Evolutionary conservation across 2,113 vertebrate genomes (phyloP), one percentile per base, ranked within the genome.

Genomic region (Dicaeum eximium): DNA sequence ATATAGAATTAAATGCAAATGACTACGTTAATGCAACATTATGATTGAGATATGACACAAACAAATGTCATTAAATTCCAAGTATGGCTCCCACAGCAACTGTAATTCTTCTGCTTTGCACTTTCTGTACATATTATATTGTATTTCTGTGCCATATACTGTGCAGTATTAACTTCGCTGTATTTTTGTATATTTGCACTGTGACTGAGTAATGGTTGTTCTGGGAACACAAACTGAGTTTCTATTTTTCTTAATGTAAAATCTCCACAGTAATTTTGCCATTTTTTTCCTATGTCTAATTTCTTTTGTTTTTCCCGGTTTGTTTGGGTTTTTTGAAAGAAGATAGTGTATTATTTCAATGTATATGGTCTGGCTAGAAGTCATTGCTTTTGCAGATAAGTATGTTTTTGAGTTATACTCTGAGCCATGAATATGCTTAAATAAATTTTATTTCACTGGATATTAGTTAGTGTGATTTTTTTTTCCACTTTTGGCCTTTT

Each of bases 1-100:
- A 67, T 96, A 93, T 80, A 78, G 85, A 96, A 97, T 96, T 97
- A 96, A 96, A 96, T 94, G 95, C 92, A 97, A 97, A 97, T 95
- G 72, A 90, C 88, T 94, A 78, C 6, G 0, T 96, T 95, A 95
- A 96, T 92, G 85, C 20, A 92, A 80, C 67, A 90, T 86, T 95
- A 83, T 95, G 95, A 90, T 77, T 93, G 95, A 96, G 94, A 86
- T 90, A 90, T 88, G 92, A 96, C 90, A 96, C 69, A 96, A 97
- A 96, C 94, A 96, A 96, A 96, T 96, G 79, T 80, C 87, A 90
- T 88, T 95, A 91, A 92, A 95, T 93, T 95, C 72, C 62, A 93
- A 88, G 44, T 93, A 94, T 90, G 72, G 47, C 93, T 96, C 95
- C 94, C 94, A 86, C 88, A 94, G 94, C 92, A 94, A 93, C 82